phyloP scores from a whole-genome alignment of 2,113 vertebrate genomes.

The Salvator merianae region DNA sequence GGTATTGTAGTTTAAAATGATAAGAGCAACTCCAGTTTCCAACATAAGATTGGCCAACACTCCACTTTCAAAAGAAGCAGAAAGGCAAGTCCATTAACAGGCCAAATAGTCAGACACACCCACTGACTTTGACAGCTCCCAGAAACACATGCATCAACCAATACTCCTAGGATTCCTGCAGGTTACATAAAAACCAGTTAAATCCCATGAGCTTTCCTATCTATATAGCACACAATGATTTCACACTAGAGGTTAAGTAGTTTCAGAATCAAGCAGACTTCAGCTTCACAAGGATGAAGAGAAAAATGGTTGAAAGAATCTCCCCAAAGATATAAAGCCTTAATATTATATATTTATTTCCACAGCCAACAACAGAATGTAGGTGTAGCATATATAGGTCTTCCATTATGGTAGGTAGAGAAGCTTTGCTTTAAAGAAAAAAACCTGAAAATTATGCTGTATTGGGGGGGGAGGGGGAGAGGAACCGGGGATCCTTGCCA shows the following conservation, averaged over 20 bases:
- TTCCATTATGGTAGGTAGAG: not conserved
- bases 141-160: not conserved
- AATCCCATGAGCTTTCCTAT: not conserved
- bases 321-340: not conserved
- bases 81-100: not conserved
- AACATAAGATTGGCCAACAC: not conserved
- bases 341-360: too few relatives aligned
- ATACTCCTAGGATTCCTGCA: not conserved
- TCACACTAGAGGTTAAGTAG: not conserved
- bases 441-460: not conserved
- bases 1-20: not conserved
- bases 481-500: not conserved
- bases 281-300: not conserved
- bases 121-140: slow-evolving; percentile 26
- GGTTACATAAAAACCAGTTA: not conserved
- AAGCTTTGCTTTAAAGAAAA: not conserved
- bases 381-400: not conserved
- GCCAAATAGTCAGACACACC: not conserved
- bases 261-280: not conserved
- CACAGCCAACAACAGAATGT: too few relatives aligned
- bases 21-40: not conserved
- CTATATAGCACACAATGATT: not conserved
- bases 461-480: too few relatives aligned
- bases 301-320: not conserved
- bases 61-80: not conserved